phyloP scores from a whole-genome alignment of 2,888 invertebrate species.

The Leucania comma region DNA sequence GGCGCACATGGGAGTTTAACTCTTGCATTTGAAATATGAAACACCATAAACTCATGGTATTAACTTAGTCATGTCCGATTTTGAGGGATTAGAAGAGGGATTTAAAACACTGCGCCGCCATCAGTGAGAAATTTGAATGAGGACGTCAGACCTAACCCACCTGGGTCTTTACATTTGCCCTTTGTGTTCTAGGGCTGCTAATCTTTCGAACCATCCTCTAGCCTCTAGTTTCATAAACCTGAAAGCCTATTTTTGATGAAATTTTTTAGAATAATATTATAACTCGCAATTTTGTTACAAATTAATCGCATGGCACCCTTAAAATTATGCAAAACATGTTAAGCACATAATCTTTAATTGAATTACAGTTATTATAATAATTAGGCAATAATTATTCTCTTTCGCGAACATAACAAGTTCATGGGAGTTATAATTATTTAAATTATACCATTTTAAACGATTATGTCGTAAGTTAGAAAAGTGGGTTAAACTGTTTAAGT shows the following conservation, averaged over 20 bases:
- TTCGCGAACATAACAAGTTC: conserved; percentile 29
- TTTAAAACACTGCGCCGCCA: no score
- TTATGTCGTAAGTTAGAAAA: conserved; percentile 33
- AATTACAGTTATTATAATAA: conserved; percentile 43
- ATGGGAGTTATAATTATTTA: conserved; percentile 40
- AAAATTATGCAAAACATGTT: conserved; percentile 15
- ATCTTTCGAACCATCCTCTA: no score
- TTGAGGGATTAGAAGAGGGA: no score
- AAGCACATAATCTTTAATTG: conserved; percentile 21
- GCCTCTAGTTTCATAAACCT: no score
- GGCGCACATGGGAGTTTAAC: no score
- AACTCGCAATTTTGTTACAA: not conserved
- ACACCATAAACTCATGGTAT: no score
- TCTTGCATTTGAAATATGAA: no score
- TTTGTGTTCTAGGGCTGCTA: no score
- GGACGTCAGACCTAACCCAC: no score
- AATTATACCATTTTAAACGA: conserved; percentile 27
- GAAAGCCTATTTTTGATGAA: not conserved
- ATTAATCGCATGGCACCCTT: not conserved
- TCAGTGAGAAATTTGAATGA: no score
- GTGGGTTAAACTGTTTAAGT: conserved; percentile 6
- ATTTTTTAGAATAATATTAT: not conserved
- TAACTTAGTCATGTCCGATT: no score
- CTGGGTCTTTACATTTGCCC: no score
- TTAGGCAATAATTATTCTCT: conserved; percentile 41